Percentiles rank a stretch among this genome's conserved stretches.
Conservation (phyloP, 1,140 invertebrate genomes). For the Lepidurus packardi region DNA sequence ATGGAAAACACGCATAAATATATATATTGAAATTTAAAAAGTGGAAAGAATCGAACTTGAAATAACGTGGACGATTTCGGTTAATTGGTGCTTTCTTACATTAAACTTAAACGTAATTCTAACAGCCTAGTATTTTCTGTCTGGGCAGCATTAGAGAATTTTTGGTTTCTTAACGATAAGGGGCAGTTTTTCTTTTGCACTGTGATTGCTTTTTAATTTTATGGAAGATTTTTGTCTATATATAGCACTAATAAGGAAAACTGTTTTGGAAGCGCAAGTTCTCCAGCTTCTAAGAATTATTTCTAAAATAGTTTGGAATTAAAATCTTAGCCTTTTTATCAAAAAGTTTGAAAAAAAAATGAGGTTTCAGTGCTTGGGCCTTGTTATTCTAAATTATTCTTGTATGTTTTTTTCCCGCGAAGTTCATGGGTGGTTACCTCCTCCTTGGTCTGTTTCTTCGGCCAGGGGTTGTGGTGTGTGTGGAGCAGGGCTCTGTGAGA, state of each 20-base stretch:
- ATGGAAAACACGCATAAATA: background rate
- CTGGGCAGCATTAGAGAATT: no score
- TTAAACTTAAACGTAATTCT: background rate
- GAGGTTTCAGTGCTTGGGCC: constrained; percentile 3
- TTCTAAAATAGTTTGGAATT: no score
- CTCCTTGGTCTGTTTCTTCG: constrained; percentile 25
- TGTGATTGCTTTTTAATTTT: background rate
- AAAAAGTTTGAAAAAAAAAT: background rate
- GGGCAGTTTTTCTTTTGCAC: no score
- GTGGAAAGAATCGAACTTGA: background rate
- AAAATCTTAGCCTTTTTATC: no score
- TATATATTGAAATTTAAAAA: constrained; percentile 7
- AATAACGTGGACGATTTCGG: background rate
- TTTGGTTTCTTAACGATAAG: no score
- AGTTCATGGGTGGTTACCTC: constrained; percentile 17
- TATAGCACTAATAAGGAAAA: background rate
- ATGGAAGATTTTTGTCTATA: background rate
- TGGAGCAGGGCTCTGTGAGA: constrained; percentile 27
- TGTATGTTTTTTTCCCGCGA: background rate
- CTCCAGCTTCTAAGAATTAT: no score
- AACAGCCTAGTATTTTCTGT: no score
- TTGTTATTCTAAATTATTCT: background rate
- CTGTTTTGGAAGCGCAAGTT: background rate
- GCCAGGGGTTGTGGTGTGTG: constrained; percentile 23
- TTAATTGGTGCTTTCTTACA: background rate